Base-by-base conservation (phyloP, 2,797 vertebrate species). In the Melanotaenia boesemani region DNA sequence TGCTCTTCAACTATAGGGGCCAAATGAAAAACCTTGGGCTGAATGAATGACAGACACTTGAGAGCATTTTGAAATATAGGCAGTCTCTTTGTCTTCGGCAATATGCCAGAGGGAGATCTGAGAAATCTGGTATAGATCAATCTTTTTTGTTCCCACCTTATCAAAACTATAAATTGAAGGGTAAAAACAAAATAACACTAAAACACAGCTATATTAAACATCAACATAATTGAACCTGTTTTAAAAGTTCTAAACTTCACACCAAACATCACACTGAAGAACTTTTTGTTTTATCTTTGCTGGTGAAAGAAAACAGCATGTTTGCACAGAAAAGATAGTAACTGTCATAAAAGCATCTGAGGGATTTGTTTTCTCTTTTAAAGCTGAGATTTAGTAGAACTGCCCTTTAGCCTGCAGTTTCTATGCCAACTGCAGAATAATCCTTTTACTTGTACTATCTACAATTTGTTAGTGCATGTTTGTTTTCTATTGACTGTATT, bases 391-490 rank as follows among this genome's bases (percentile, higher is more conserved):
- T 82, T 81, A 85, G 83, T 65, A 68, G 70, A 74, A 76, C 87
- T 82, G 80, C 69, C 81, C 86, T 90, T 82, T 82, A 81, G 82
- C 90, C 80, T 67, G 6, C 58, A 56, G 65, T 90, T 85, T 88
- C 83, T 84, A 88, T 89, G 86, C 79, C 88, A 84, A 88, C 86
- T 66, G 56, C 56, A 78, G 28, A 71, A 22, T 58, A 70, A 72
- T 70, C 32, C 11, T 64, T 74, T 41, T 50, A 39, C 63, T 58
- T 60, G 67, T 22, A 70, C 58, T 37, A 24, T 36, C 28, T 57
- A 22, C 24, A 6, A 55, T 24, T 2, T 48, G 67, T 50, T 44
- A 69, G 36, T 70, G 64, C 41, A 44, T 44, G 41, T 70, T 55
- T 78, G 12, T 70, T 70, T 39, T 44, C 62, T 67, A 18, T 77